Base-by-base conservation (phyloP, 2,797 vertebrate genomes). In the Cyclopterus lumpus region DNA sequence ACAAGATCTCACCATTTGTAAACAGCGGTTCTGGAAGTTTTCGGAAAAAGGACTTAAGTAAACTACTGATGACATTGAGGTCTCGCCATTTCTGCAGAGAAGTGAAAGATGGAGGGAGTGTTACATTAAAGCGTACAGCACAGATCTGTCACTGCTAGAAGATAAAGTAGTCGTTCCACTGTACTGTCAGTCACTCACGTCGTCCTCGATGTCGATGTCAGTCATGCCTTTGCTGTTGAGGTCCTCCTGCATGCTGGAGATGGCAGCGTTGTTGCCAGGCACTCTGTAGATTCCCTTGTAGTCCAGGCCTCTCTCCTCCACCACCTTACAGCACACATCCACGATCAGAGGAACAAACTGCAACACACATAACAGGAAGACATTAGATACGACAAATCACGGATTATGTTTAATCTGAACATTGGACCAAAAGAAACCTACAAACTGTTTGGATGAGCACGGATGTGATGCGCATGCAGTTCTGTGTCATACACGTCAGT, bases 211-310 rank as follows among this genome's bases (percentile, higher is more conserved):
- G 85, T 99, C 96, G n/a, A 99, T 96, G 90, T 99, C 97, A 10
- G 89, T 91, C 95, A 97, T 95, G 82, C 97, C 98, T 93, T 97
- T 99, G 91, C 96, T 97, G 91, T 96, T 95, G 81, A 99, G 96
- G 58, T 99, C 98, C 85, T 99, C 98, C 79, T 99, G 98, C 97
- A 99, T 97, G 92, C 94, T 99, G 79, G 97, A 99, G 91, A 99
- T 99, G 86, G 98, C 97, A 65, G 98, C 95, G 3, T 98, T 99
- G 91, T 99, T 99, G 61, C 98, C 98, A 6, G 98, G 98, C 20
- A 99, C 98, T 86, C 98, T 95, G 89, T 99, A 99, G 92, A 99
- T 99, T 49, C 98, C 98, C 1, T 97, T 99, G 91, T 98, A 99
- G 80, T 99, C 98, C 84, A 99, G 93, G 42, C 98, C 98, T 80